Evolutionary conservation across 2,888 invertebrate species (phyloP), one percentile per base, ranked within the genome.

Genomic region (Tachystola acroxantha): DNA sequence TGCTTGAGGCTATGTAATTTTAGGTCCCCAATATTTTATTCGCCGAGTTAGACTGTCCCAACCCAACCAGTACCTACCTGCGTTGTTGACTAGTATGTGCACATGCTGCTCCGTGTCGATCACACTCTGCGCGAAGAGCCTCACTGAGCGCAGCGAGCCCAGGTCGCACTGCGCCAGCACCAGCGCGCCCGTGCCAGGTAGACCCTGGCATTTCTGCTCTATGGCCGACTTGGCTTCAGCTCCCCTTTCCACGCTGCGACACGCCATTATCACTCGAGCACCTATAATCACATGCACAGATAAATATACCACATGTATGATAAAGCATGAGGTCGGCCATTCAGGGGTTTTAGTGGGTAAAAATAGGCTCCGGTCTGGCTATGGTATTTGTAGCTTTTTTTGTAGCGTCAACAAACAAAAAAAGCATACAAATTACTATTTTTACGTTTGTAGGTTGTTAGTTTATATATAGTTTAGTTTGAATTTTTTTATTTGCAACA

Each of bases 31-130:
- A n/a, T n/a, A n/a, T n/a, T n/a, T n/a, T n/a, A n/a, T n/a, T n/a
- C n/a, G n/a, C n/a, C n/a, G n/a, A n/a, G n/a, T n/a, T n/a, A n/a
- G n/a, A n/a, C n/a, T n/a, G n/a, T n/a, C n/a, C n/a, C 3, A 16
- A 16, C 16, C 16, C 16, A 16, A 16, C 7, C 5, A 20, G 9
- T 24, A 7, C n/a, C n/a, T n/a, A 0, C 93, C 93, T 3, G 92
- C 93, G 66, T 93, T 93, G 52, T 93, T 93, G 1, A 93, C 88
- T 1, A 93, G 76, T 36, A 93, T 78, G 52, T 93, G 89, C 3
- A 93, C 84, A 38, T 86, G 80, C 0, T 79, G 54, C 71, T 93
- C 91, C 0, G 85, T 88, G 16, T 88, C 74, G 12, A 89, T 42
- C n/a, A 90, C 60, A 33, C 64, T 72, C 40, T 85, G 69, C 9